phyloP scores from a whole-genome alignment of 92 coral and sea anemone species.

The Palythoa heliodiscus region DNA sequence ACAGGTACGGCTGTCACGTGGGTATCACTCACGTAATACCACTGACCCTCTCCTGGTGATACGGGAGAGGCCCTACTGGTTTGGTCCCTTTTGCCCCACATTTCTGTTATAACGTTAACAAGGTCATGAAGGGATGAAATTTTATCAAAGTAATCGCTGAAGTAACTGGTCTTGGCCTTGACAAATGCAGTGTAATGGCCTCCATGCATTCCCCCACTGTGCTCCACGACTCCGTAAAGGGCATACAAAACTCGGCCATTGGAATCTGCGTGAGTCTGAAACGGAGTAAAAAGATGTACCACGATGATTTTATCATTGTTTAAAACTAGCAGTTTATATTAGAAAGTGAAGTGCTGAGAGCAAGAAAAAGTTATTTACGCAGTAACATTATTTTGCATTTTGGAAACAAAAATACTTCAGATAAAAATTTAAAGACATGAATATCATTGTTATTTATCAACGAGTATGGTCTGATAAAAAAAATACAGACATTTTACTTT shows the following conservation, averaged over 20 bases:
- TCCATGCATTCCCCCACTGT: constrained; percentile 93
- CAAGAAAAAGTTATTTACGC: no score
- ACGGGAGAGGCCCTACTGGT: constrained; percentile 46
- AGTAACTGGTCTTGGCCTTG: constrained; percentile 58
- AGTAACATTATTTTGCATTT: no score
- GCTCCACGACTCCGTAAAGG: constrained; percentile 85
- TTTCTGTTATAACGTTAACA: constrained; percentile 55
- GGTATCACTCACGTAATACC: constrained; percentile 97
- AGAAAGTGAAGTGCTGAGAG: no score
- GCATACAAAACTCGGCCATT: constrained; percentile 83
- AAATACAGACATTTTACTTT: no score
- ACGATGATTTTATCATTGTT: not conserved
- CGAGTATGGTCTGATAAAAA: no score
- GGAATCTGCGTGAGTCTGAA: constrained; percentile 76
- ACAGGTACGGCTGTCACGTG: constrained; percentile 77
- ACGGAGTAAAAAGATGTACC: not conserved
- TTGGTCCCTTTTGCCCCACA: constrained; percentile 65
- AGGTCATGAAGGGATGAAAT: constrained; percentile 66
- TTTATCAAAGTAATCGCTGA: constrained; percentile 51
- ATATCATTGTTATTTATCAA: no score
- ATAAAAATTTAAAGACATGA: no score
- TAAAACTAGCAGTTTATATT: no score
- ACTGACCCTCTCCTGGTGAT: constrained; percentile 71
- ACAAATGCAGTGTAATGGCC: constrained; percentile 98
- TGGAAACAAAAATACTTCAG: no score